Base-by-base conservation (phyloP, 2,888 invertebrate genomes). In the Tineola bisselliella region DNA sequence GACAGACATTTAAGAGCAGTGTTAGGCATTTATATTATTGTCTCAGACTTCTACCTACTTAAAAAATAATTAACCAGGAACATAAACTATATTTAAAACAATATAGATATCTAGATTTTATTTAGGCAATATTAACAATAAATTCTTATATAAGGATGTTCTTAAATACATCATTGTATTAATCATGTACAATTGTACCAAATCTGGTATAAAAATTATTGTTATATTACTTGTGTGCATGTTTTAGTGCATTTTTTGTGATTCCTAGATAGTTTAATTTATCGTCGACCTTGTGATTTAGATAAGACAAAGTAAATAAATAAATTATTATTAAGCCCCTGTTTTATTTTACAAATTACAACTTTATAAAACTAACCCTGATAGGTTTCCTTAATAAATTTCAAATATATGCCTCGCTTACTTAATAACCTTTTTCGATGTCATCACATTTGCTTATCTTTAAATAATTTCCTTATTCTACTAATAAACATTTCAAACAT, bases 201-300 rank as follows among this genome's bases (percentile, higher is more conserved):
- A 76, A 76, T 71, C 69, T 69, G 83, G 81, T 84, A 83, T 82
- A 77, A 83, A 81, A 84, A 81, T 77, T 73, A 73, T 77, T 76
- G 69, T 78, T 79, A 78, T 78, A 56, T 77, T 81, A 80, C 80
- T 82, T 81, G 75, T 82, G 81, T 87, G 87, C 87, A 87, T 87
- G 87, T 87, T 87, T 87, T 87, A 87, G 86, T 87, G 87, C 87
- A 87, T 87, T 87, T 62, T 60, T 87, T 87, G 87, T 87, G 86
- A 87, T 87, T 84, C 73, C 79, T 86, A 87, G 83, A 75, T 87
- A 87, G 84, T 81, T 80, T 87, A 87, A 87, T 86, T 83, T 84
- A 84, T 82, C 77, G 80, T 84, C 79, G 76, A 86, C 81, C 84
- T 86, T 87, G 87, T 87, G 87, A 87, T 87, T 84, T 87, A 84